Conservation (phyloP, 2,888 invertebrate species). For the Thereva unica region DNA sequence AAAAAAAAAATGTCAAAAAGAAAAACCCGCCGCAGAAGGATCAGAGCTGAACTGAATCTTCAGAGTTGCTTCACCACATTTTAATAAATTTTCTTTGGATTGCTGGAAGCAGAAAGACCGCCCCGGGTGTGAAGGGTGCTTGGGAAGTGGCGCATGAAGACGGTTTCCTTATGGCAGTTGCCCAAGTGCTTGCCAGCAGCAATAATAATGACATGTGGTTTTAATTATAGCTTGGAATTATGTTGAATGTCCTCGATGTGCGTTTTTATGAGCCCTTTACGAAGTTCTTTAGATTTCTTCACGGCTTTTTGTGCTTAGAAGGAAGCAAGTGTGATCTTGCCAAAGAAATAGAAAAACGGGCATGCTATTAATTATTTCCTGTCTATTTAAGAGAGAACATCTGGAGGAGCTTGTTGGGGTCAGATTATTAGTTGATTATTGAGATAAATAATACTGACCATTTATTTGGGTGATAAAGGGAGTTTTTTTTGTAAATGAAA, state of each 20-base stretch:
- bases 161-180: constrained; percentile 17
- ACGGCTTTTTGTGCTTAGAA: constrained; percentile 4
- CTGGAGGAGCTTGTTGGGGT: not conserved
- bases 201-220: constrained; percentile 14
- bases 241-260: constrained; percentile 16
- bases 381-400: constrained; percentile 2
- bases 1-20: constrained; percentile 19
- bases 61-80: constrained; percentile 11
- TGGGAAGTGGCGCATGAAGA: constrained; percentile 11
- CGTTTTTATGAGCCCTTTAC: not conserved
- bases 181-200: constrained; percentile 7
- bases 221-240: constrained; percentile 24
- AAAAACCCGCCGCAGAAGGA: constrained; percentile 21
- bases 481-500: too few relatives aligned
- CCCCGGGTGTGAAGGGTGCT: not conserved
- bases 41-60: not conserved
- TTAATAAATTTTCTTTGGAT: constrained; percentile 24
- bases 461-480: not conserved
- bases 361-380: constrained; percentile 14
- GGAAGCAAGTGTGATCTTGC: constrained; percentile 20
- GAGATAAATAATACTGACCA: not conserved
- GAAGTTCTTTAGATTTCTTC: constrained; percentile 17
- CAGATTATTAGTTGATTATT: not conserved
- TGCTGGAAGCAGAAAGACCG: constrained; percentile 22
- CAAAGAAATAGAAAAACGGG: constrained; percentile 16